Evolutionary conservation across 1,140 invertebrate genomes (phyloP), one percentile per base, ranked within the genome.

Genomic region (Ylistrum balloti): DNA sequence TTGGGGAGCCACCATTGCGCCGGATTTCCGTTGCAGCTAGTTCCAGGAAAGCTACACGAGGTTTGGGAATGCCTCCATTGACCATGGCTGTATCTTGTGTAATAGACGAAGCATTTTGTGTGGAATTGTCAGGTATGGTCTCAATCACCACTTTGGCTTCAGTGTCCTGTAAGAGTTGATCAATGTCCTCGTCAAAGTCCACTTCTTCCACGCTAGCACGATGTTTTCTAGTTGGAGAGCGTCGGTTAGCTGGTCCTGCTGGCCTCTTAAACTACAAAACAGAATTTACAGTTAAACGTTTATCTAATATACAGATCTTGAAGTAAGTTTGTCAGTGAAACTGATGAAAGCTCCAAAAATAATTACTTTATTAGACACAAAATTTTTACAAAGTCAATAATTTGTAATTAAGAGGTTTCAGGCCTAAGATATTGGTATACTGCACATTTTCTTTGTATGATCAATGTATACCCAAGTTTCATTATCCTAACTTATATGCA

Each of bases 221-320:
- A 28, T 92, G 90, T 56, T 91, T 93, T 20, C 93, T 89, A 33
- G 93, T 94, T 38, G 95, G 95, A 5, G 94, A 93, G 20, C 95
- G 93, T 10, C 95, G 91, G 89, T 94, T 94, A 13, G 90, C 89
- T 3, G 95, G 95, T 32, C 94, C 95, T 7, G 89, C n/a, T 32
- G 93, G 91, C 89, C 94, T 94, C 91, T 96, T 96, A 90, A 95
- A 94, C 95, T 96, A 91, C 32, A 94, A 93, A n/a, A n/a, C n/a
- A n/a, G n/a, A n/a, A n/a, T n/a, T n/a, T n/a, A n/a, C n/a, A n/a
- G n/a, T n/a, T n/a, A n/a, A n/a, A n/a, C n/a, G n/a, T n/a, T n/a
- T n/a, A n/a, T n/a, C n/a, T n/a, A n/a, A n/a, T n/a, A n/a, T n/a
- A n/a, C n/a, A n/a, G n/a, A n/a, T n/a, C n/a, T n/a, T n/a, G n/a